Percentiles rank a stretch among this genome's conserved stretches.
phyloP scores from a whole-genome alignment of 2,113 vertebrate genomes.

The Hiodon alosoides region DNA sequence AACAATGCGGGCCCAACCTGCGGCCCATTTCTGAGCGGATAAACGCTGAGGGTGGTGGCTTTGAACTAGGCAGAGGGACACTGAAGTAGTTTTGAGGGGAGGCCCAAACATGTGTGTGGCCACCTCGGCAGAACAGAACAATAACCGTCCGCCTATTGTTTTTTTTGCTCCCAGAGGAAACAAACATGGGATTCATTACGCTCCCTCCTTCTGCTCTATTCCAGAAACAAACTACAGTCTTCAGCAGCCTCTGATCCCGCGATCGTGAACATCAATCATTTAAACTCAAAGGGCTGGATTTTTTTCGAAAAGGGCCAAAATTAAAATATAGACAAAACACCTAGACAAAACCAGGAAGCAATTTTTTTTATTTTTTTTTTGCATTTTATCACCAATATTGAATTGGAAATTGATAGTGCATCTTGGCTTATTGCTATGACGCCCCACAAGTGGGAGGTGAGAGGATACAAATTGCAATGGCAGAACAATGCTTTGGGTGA shows the following conservation, averaged over 20 bases:
- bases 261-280: background rate
- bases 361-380: no score
- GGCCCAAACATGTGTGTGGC: background rate
- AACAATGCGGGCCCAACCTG: background rate
- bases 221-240: background rate
- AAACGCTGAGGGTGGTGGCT: background rate
- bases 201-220: background rate
- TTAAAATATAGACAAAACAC: no score
- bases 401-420: no score
- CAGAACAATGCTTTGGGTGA: no score
- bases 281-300: background rate
- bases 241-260: background rate
- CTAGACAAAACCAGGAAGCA: no score
- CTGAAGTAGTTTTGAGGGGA: conserved; percentile 6
- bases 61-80: background rate
- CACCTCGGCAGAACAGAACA: conserved; percentile 27
- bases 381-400: no score
- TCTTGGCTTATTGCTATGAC: no score
- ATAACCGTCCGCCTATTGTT: conserved; percentile 37
- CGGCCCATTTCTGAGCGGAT: conserved; percentile 9
- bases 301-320: no score
- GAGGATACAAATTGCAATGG: no score
- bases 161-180: conserved; percentile 28
- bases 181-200: conserved; percentile 23
- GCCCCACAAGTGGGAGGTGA: no score